Evolutionary conservation across 2,797 vertebrate genomes (phyloP).

Genomic region (Hirundo rustica): DNA sequence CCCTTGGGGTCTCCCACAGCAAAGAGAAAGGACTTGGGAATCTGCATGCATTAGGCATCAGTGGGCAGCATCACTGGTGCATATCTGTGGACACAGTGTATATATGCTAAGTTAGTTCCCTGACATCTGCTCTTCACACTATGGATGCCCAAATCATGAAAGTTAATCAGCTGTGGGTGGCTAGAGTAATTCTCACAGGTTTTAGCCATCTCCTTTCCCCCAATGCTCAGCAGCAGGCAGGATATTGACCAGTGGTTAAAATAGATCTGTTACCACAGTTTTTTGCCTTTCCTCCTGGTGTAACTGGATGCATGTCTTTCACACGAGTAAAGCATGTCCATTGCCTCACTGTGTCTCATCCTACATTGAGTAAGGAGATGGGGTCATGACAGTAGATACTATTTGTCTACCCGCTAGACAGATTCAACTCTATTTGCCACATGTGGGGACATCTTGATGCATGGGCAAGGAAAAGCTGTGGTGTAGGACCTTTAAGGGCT

Average conservation of each 20-base stretch:
- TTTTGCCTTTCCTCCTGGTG: neutral
- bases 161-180: neutral
- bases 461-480: neutral
- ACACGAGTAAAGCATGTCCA: neutral
- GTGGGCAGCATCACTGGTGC: neutral
- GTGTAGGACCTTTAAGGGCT: neutral
- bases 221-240: neutral
- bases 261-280: neutral
- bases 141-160: neutral
- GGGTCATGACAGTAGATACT: neutral
- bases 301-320: neutral
- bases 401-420: neutral
- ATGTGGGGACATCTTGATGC: neutral
- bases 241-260: neutral
- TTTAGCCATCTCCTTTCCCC: neutral
- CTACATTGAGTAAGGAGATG: neutral
- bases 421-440: neutral
- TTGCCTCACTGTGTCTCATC: neutral
- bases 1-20: neutral
- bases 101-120: neutral
- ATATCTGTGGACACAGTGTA: fast-evolving
- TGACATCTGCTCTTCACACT: neutral
- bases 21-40: neutral
- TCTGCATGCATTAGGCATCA: neutral
- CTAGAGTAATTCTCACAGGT: neutral